Base-by-base conservation (phyloP, 2,888 invertebrate genomes). In the Rhorus exstirpatorius region DNA sequence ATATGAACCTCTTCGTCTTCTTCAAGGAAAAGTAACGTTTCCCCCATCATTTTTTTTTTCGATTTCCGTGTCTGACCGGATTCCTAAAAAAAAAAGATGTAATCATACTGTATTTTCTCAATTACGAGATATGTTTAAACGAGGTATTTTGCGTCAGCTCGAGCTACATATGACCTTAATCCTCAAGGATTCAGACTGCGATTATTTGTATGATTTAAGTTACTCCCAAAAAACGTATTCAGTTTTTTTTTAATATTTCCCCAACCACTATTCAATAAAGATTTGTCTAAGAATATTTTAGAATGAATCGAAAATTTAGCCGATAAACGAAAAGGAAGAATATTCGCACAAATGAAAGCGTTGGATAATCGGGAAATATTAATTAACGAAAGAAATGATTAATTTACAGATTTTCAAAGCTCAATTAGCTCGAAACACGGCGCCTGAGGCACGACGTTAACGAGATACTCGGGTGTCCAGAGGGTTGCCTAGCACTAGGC, bases 391-490 rank as follows among this genome's bases (percentile, higher is more conserved):
- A 51, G 10, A 12, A 51, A 19, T 24, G 1, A 14, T 21, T 51
- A 0, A 41, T 24, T 53, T 14, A 8, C 21, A 41, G 3, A 51
- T 55, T 46, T 68, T 31, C 35, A 12, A 41, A 65, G 60, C 53
- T 78, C 72, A 65, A 60, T 61, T 31, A 70, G 70, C 76, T 60
- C 51, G 44, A 17, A 21, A 3, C 1, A n/a, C 19, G n/a, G 21
- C 82, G 49, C 78, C 82, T 79, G 38, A 3, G 1, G 24, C 6
- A 71, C n/a, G 68, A 41, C 63, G 49, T n/a, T 53, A n/a, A 31
- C n/a, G n/a, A n/a, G 14, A 7, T 17, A 38, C 74, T 7, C 19
- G 26, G 19, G 10, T 4, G 72, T 49, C 21, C 31, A 31, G 14
- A 58, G 0, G 78, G 78, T 58, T 21, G 67, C 61, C 21, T 55